Conservation (phyloP, 2,113 vertebrate species). For the Amblyopsis rosae region DNA sequence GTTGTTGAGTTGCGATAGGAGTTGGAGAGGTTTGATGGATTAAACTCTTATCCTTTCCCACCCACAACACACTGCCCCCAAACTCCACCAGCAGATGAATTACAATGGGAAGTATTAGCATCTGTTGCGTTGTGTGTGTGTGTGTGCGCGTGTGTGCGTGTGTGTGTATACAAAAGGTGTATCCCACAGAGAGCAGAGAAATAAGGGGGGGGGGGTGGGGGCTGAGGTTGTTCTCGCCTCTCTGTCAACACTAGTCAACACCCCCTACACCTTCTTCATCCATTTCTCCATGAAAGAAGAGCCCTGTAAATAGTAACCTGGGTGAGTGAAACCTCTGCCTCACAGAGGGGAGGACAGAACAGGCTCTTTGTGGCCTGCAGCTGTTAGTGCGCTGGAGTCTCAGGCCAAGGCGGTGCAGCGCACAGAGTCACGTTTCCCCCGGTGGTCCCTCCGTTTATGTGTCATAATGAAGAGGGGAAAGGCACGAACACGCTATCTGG, state of each 20-base stretch:
- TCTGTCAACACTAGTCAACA: too few species aligned
- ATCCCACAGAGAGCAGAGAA: too few species aligned
- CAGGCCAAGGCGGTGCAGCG: slow-evolving; percentile 11
- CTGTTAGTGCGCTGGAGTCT: slow-evolving; percentile 38
- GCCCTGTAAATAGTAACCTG: slow-evolving; percentile 49
- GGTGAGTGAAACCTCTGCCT: slow-evolving; percentile 37
- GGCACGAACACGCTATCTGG: slow-evolving; percentile 32
- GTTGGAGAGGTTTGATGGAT: slow-evolving; percentile 68
- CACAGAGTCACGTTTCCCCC: slow-evolving; percentile 46
- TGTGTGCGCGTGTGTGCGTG: too few species aligned
- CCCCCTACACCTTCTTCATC: too few species aligned
- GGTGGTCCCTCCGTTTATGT: slow-evolving; percentile 50
- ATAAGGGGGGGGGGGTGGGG: too few species aligned
- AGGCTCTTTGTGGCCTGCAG: slow-evolving; percentile 54
- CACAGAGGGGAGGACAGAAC: slow-evolving; percentile 63
- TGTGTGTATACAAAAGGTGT: too few species aligned
- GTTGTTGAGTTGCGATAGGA: slow-evolving; percentile 56
- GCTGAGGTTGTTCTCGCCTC: too few species aligned
- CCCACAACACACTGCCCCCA: slow-evolving; percentile 19
- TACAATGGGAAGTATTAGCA: too few species aligned
- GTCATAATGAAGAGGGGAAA: slow-evolving; percentile 54
- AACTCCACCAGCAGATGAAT: too few species aligned
- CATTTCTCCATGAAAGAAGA: slow-evolving; percentile 42
- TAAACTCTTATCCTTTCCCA: slow-evolving; percentile 67
- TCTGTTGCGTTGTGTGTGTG: too few species aligned